Evolutionary conservation across 2,797 vertebrate species (phyloP), one percentile per base, ranked within the genome.

Genomic region (Takifugu rubripes): DNA sequence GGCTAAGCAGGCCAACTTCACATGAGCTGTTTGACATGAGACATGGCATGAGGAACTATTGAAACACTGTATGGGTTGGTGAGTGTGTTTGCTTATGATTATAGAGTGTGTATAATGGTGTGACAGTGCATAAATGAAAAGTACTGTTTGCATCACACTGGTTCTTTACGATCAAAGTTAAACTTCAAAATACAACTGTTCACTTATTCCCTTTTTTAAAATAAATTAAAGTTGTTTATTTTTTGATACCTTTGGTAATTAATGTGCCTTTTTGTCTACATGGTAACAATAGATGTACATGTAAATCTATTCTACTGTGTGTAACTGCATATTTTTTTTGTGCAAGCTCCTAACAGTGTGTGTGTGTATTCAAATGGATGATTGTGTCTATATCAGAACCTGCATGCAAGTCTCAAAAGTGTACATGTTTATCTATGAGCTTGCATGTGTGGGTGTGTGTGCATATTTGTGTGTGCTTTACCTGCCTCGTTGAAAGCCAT

Each of bases 1-100:
- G 82, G 80, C 72, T 62, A 75, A 83, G 74, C 77, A 79, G 83
- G 71, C 68, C 59, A 70, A 72, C 82, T 82, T 85, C 75, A 80
- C 57, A 79, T 61, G 67, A 78, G 68, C 51, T 53, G 61, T 16
- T 48, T 21, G 25, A 82, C 36, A 40, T 40, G 66, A 68, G 65
- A 63, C 44, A 61, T 26, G 55, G 47, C 52, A 59, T 54, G 9
- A 49, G 66, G 16, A 68, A 84, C 44, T 25, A 49, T 24, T 21
- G 10, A 25, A 40, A 40, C 36, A 5, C 7, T 48, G 45, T 47
- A 31, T 17, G 27, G 14, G 6, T 29, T 5, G 10, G 8, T 12
- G 31, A 21, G 62, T 52, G 14, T 68, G 55, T 76, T 72, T 76
- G 66, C 51, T 61, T 72, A n/a, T 54, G 56, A 66, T 56, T 52